Evolutionary conservation across 2,113 vertebrate genomes (phyloP), one percentile per base, ranked within the genome.

Genomic region (Pelecanus crispus): DNA sequence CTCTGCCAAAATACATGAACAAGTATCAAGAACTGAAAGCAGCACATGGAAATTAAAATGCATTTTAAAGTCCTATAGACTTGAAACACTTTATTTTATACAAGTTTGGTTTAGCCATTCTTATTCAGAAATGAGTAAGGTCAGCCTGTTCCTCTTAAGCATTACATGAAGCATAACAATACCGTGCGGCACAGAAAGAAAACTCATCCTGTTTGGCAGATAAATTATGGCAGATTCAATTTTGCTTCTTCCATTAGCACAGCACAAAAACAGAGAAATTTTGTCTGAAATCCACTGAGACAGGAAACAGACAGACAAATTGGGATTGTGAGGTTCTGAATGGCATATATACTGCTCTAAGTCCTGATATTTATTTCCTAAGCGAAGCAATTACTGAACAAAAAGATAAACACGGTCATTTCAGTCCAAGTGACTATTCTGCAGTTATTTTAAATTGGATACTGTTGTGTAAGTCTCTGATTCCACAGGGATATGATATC

Each of bases 361-460:
- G 17, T n/a, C 34, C 5, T 4, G 4, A 13, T 18, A 77, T 53
- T 87, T 94, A 40, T 90, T 91, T 45, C 71, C 45, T 14, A 31
- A 78, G 67, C 34, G 71, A 86, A 78, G 63, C 50, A 90, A 86
- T 88, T 62, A 90, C 67, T 32, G 50, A 90, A 75, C 40, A 77
- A 81, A 86, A 86, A 44, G 36, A 80, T 72, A 61, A 62, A 55
- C 45, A 62, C 1, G 17, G 78, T 59, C 10, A 34, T 63, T 86
- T 42, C 42, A 40, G 52, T 55, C 44, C 73, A 74, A 82, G 36
- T 29, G 31, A 75, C 61, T 79, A 3, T 31, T 79, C 32, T 53
- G 68, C n/a, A 75, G 47, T 55, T 83, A 31, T n/a, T 96, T 86
- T 55, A 21, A 81, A 70, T 21, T n/a, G 65, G 40, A n/a, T 55